A percentile compares a stretch with the other conserved stretches of the same genome.
Evolutionary conservation across 1,140 invertebrate species (phyloP).

Genomic region (Conus betulinus): DNA sequence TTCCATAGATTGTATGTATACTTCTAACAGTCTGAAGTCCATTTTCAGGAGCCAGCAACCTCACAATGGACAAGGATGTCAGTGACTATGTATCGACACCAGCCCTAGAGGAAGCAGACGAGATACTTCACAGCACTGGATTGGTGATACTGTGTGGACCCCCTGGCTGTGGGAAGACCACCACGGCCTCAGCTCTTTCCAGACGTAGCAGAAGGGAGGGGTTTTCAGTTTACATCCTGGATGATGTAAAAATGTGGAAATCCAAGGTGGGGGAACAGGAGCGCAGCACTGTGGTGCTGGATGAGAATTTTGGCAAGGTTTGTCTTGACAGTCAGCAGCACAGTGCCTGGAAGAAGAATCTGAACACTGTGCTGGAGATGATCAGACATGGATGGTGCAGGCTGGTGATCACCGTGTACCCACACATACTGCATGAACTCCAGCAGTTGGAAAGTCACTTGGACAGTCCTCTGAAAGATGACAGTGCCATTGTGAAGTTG

Average conservation of each 20-base stretch:
- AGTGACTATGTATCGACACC: not conserved
- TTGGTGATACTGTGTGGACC: conserved; percentile 13
- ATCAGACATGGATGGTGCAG: not conserved
- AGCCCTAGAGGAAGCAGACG: not conserved
- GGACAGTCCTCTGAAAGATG: not conserved
- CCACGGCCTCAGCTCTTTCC: conserved; percentile 5
- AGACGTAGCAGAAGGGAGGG: not conserved
- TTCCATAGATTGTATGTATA: not conserved
- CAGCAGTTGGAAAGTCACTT: not conserved
- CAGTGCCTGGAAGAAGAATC: not conserved
- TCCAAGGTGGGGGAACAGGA: not conserved
- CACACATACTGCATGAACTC: conserved; percentile 19
- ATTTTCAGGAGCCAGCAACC: not conserved
- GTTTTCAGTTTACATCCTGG: not conserved
- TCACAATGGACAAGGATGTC: not conserved
- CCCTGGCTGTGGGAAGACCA: conserved; percentile 10
- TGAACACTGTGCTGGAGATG: not conserved
- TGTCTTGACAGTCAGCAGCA: conserved; percentile 4
- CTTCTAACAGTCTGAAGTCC: not conserved
- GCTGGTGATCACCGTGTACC: conserved; percentile 23
- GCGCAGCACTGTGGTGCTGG: conserved; percentile 7
- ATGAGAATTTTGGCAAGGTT: conserved; percentile 18
- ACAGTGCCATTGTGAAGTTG: not conserved
- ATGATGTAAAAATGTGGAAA: not conserved
- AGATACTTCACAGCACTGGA: not conserved